Evolutionary conservation across 2,113 vertebrate genomes (phyloP).

Genomic region (Phylloscopus trochiloides): DNA sequence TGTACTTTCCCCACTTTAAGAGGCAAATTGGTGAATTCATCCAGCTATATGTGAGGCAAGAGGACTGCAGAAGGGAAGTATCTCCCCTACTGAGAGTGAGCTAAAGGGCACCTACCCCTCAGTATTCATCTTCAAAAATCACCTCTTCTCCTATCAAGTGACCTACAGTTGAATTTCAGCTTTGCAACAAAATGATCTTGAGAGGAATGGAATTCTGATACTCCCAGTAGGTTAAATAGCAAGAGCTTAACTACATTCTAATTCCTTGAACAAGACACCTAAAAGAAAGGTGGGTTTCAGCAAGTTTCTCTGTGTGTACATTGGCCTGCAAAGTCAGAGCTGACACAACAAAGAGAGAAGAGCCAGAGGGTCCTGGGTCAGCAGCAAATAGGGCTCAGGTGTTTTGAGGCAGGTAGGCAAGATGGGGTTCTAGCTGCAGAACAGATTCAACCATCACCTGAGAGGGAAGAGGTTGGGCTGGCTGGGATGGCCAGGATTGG

Average conservation of each 20-base stretch:
- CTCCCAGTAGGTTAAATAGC: not conserved
- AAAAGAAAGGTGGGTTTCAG: not conserved
- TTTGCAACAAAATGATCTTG: not conserved
- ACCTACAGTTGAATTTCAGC: not conserved
- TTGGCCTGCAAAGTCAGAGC: not conserved
- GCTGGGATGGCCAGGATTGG: accelerated
- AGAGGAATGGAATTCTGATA: not conserved
- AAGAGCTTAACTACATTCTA: not conserved
- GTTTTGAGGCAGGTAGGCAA: not conserved
- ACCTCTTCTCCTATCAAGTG: not conserved
- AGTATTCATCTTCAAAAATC: not conserved
- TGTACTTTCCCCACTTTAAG: not conserved
- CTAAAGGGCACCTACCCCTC: not conserved
- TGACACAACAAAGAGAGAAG: not conserved
- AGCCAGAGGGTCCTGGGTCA: not conserved
- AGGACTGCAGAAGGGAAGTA: not conserved
- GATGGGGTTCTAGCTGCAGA: not conserved
- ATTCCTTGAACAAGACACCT: not conserved
- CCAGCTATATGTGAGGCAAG: not conserved
- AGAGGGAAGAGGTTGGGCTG: not conserved
- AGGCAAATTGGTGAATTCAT: not conserved
- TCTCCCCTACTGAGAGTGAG: not conserved
- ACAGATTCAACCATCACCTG: not conserved
- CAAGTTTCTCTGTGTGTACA: not conserved
- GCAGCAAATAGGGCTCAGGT: not conserved